Evolutionary conservation across 2,113 vertebrate genomes (phyloP).

Genomic region (Scartelaos histophorus): DNA sequence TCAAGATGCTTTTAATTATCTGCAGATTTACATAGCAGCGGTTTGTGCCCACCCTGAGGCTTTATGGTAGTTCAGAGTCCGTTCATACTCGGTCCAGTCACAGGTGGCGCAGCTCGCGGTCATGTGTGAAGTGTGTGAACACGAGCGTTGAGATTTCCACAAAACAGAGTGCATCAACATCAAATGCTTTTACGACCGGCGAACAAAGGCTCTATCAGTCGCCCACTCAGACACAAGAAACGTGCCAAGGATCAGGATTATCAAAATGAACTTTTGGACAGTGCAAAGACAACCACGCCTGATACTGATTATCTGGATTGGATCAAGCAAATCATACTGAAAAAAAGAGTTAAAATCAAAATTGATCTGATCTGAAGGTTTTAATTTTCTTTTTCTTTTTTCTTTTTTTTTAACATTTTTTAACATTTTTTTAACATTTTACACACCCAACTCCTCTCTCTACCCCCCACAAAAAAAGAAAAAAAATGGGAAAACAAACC

Average conservation of each 20-base stretch:
- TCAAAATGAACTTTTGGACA: constrained; percentile 52
- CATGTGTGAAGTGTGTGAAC: constrained; percentile 53
- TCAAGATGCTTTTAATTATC: constrained; percentile 4
- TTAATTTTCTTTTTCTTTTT: no score
- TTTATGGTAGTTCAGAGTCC: constrained; percentile 54
- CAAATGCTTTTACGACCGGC: constrained; percentile 41
- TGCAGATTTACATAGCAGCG: neutral
- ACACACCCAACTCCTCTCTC: no score
- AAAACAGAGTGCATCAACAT: constrained; percentile 33
- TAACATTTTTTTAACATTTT: no score
- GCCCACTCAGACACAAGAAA: neutral
- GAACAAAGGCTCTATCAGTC: constrained; percentile 28
- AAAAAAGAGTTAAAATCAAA: neutral
- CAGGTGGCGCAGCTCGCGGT: constrained; percentile 21
- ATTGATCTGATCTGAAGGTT: no score
- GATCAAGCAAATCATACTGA: constrained; percentile 21
- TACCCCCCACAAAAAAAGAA: no score
- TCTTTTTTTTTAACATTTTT: no score
- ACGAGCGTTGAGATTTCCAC: constrained; percentile 44
- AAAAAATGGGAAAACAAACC: neutral
- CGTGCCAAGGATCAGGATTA: constrained; percentile 40
- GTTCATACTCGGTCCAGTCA: neutral
- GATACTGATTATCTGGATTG: constrained; percentile 49
- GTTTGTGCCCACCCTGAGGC: constrained; percentile 2
- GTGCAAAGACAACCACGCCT: constrained; percentile 18